Evolutionary conservation across 2,113 vertebrate species (phyloP).

Genomic region (Sakesphorus luctuosus): DNA sequence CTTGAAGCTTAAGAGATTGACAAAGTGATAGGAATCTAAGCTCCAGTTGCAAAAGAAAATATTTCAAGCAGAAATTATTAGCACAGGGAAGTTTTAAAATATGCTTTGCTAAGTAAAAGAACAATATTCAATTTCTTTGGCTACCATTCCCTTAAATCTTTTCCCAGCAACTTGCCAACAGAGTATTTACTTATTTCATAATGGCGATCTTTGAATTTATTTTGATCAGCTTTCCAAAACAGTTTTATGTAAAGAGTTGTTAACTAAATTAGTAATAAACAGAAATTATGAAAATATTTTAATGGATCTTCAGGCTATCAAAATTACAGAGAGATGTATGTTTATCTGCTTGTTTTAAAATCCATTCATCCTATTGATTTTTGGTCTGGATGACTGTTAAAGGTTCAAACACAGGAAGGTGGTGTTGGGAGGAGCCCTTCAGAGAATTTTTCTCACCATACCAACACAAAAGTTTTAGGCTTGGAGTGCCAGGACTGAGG

Average conservation of each 20-base stretch:
- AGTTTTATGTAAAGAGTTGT: background rate
- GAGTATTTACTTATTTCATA: background rate
- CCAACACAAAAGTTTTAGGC: too few species aligned
- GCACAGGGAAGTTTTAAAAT: background rate
- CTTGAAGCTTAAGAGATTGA: background rate
- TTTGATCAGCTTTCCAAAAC: background rate
- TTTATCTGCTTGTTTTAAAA: background rate
- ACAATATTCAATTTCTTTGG: background rate
- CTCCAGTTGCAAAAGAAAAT: constrained; percentile 12
- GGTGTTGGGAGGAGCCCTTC: too few species aligned
- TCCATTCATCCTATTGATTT: background rate
- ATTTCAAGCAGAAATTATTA: constrained; percentile 25
- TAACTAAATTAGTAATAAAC: background rate
- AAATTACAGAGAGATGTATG: background rate
- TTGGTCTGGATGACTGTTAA: background rate
- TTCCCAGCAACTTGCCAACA: background rate
- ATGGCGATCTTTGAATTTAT: background rate
- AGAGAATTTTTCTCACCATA: too few species aligned
- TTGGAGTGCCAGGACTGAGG: too few species aligned
- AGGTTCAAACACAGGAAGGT: too few species aligned
- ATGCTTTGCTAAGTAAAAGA: background rate
- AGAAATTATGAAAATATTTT: background rate
- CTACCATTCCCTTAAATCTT: background rate
- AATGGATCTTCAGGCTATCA: background rate
- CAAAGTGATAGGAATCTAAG: constrained; percentile 21